These are phyloP conservation scores for Drosophila suzukii DNA, from an alignment of 1,140 invertebrate species.

Conservation along the genomic window DNA sequence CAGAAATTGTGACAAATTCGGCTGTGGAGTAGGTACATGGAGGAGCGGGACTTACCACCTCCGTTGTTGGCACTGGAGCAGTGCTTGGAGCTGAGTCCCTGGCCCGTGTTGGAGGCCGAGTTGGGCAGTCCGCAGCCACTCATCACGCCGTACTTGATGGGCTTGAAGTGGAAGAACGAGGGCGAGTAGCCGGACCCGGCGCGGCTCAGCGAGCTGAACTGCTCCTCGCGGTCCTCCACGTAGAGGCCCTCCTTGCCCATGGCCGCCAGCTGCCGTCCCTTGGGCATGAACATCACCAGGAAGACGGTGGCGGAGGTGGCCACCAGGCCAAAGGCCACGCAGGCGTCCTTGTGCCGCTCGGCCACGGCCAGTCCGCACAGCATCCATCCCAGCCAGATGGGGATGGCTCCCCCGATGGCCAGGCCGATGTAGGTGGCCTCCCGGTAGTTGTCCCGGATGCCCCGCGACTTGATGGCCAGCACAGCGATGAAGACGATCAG, in stretches of 20 bases:
- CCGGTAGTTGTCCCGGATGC: conserved; percentile 96
- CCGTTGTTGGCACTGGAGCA: conserved; percentile 86
- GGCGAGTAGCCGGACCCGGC: conserved; percentile 94
- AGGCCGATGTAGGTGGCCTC: conserved; percentile 95
- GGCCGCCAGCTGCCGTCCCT: conserved; percentile 95
- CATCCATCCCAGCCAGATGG: conserved; percentile 94
- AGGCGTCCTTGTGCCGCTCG: conserved; percentile 92
- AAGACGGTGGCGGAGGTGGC: conserved; percentile 93
- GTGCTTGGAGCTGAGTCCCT: conserved; percentile 79
- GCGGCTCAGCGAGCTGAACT: conserved; percentile 90
- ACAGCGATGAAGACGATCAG: conserved; percentile 93
- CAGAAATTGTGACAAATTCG: conserved; percentile 71
- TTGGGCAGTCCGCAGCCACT: conserved; percentile 83
- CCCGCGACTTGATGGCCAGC: conserved; percentile 92
- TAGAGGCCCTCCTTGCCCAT: conserved; percentile 93
- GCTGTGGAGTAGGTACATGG: background rate
- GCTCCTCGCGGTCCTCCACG: conserved; percentile 91
- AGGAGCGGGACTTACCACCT: conserved; percentile 86
- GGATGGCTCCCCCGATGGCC: conserved; percentile 92
- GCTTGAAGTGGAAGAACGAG: conserved; percentile 96
- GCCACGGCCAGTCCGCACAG: conserved; percentile 90
- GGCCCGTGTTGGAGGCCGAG: conserved; percentile 80
- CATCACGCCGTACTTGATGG: conserved; percentile 90
- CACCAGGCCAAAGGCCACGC: conserved; percentile 94
- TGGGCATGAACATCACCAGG: conserved; percentile 96